Conservation (phyloP, 1,140 invertebrate genomes). For the Sarcophaga peregrina region DNA sequence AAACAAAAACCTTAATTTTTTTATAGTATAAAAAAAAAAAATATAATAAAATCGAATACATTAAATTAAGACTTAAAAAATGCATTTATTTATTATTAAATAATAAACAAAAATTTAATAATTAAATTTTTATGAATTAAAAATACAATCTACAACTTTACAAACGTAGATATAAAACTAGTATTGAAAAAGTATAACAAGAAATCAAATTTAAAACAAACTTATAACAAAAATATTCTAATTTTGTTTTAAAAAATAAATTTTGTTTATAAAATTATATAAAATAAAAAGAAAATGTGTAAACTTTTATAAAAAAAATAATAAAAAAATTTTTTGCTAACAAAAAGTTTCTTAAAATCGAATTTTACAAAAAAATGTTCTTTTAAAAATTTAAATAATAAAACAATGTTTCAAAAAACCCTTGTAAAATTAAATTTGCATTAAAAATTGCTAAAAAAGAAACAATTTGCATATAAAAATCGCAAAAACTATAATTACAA, state of each 20-base stretch:
- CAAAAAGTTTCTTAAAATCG: too few relatives aligned
- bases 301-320: not conserved
- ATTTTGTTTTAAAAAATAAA: not conserved
- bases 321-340: too few relatives aligned
- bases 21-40: too few relatives aligned
- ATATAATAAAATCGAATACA: not conserved
- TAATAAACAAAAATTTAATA: not conserved
- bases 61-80: not conserved
- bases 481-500: too few relatives aligned
- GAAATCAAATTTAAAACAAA: conserved; percentile 25
- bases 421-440: too few relatives aligned
- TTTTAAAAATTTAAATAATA: too few relatives aligned
- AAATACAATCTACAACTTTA: not conserved
- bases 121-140: not conserved
- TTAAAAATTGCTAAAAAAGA: too few relatives aligned
- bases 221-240: not conserved
- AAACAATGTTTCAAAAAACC: too few relatives aligned
- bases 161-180: not conserved
- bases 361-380: too few relatives aligned
- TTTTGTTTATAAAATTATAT: not conserved
- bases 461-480: too few relatives aligned
- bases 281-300: conserved; percentile 3
- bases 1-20: too few relatives aligned
- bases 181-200: not conserved
- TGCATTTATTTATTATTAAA: too few relatives aligned